These are phyloP conservation scores for Aurelia aurita DNA, from an alignment of 30 jellyfish, hydroid and myxozoan genomes.

Conservation along the genomic window DNA sequence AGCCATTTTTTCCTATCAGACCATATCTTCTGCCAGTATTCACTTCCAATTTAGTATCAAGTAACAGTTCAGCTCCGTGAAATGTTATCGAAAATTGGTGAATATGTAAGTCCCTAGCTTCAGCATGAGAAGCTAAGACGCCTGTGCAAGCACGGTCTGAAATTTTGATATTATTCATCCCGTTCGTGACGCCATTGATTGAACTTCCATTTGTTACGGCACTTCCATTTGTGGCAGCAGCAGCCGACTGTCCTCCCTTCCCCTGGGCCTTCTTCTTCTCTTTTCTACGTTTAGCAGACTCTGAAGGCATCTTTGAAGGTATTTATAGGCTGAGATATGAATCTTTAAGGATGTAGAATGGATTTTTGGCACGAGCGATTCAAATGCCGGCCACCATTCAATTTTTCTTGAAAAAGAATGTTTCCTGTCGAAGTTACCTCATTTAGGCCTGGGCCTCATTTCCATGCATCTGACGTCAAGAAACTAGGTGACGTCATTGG, in stretches of 20 bases:
- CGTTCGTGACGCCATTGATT: slow-evolving; percentile 21
- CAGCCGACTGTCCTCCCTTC: slow-evolving; percentile 70
- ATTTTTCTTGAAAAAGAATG: not conserved
- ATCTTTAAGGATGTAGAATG: too few species aligned
- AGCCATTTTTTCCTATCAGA: slow-evolving; percentile 94
- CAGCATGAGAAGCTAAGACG: slow-evolving; percentile 94
- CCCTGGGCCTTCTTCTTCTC: slow-evolving; percentile 93
- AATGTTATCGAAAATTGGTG: slow-evolving; percentile 84
- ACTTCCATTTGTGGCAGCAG: slow-evolving; percentile 34
- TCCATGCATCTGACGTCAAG: too few species aligned
- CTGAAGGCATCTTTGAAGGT: slow-evolving; percentile 92
- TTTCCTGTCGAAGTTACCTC: not conserved
- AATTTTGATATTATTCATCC: slow-evolving; percentile 57
- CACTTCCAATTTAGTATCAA: slow-evolving; percentile 85
- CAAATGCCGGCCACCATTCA: not conserved
- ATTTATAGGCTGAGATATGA: not conserved
- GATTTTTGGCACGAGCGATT: not conserved
- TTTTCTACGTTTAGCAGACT: slow-evolving; percentile 95
- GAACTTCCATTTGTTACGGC: slow-evolving; percentile 50
- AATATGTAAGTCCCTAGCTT: slow-evolving; percentile 95
- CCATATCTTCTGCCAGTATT: slow-evolving; percentile 98
- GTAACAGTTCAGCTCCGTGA: slow-evolving; percentile 94
- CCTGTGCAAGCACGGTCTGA: slow-evolving; percentile 92
- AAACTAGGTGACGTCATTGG: too few species aligned
- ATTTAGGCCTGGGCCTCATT: too few species aligned